Base-by-base conservation (phyloP, 2,113 vertebrate genomes). In the Amia ocellicauda region DNA sequence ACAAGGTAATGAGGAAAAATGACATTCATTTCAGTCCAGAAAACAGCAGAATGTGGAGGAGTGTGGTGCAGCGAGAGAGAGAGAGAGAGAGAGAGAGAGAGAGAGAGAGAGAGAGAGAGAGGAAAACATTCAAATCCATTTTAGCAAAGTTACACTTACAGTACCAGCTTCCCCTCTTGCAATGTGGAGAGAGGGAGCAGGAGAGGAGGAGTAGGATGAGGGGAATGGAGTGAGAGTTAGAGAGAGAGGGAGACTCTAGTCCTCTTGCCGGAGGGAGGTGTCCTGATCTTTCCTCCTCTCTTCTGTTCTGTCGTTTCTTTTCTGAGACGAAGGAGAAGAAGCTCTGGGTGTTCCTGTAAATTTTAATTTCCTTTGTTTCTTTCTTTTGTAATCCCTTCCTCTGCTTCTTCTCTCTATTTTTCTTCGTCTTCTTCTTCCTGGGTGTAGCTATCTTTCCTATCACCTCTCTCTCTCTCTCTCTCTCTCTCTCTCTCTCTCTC, bases 91-190 rank as follows among this genome's bases (percentile, higher is more conserved):
- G 24, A 26, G 47, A 4, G 70, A 79, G 68, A 71, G 76, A 69
- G 73, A 75, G 70, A 69, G 73, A 49, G 50, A 51, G 58, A 70
- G 74, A 83, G 77, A 78, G 74, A 77, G 78, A 76, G 71, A 75
- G 16, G 26, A 61, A n/a, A n/a, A n/a, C n/a, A n/a, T n/a, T n/a
- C n/a, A n/a, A n/a, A n/a, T n/a, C n/a, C n/a, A n/a, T n/a, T n/a
- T n/a, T n/a, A n/a, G n/a, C n/a, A 66, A 27, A 4, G 59, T 72
- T 78, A 83, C 84, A 88, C 86, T 89, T 74, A 90, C 85, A 83
- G 71, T n/a, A n/a, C n/a, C n/a, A n/a, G n/a, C n/a, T n/a, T n/a
- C n/a, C n/a, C n/a, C n/a, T n/a, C n/a, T n/a, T n/a, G n/a, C n/a
- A n/a, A n/a, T n/a, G n/a, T n/a, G n/a, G n/a, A n/a, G n/a, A 69